Evolutionary conservation across 2,113 vertebrate species (phyloP).

Genomic region (Macrotis lagotis): DNA sequence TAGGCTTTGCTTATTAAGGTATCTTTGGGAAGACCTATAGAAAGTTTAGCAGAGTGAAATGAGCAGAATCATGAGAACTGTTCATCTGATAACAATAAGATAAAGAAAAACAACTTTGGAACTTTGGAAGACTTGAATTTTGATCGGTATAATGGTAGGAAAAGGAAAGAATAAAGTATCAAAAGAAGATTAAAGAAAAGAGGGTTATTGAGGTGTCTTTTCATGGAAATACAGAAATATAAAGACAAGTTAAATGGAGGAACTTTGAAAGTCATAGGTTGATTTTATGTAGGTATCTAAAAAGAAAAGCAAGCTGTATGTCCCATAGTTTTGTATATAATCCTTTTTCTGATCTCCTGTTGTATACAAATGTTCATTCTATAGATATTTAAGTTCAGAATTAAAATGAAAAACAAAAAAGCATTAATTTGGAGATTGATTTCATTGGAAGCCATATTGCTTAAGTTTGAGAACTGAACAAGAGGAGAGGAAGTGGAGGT

Average conservation of each 20-base stretch:
- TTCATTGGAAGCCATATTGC: background rate
- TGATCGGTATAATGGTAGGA: background rate
- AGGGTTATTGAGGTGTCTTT: background rate
- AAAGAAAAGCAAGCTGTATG: background rate
- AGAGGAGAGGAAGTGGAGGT: background rate
- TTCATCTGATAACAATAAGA: too few relatives aligned
- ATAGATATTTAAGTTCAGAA: background rate
- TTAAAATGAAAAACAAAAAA: background rate
- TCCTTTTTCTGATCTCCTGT: background rate
- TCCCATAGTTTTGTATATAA: background rate
- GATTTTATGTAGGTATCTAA: background rate
- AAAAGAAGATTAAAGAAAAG: background rate
- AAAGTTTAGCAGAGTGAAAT: background rate
- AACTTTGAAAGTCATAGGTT: background rate
- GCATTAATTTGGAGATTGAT: background rate
- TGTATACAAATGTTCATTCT: background rate
- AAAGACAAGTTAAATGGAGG: background rate
- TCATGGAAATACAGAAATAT: background rate
- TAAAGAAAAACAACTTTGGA: too few relatives aligned
- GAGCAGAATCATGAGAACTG: background rate
- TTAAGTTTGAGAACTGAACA: background rate
- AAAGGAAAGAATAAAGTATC: background rate
- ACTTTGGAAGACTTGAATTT: too few relatives aligned
- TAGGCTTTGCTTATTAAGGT: background rate
- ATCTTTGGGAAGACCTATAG: background rate